Percentiles rank a stretch among this genome's conserved stretches.
Evolutionary conservation across 2,888 invertebrate species (phyloP).

Genomic region (Glyphotaelius pellucidus): DNA sequence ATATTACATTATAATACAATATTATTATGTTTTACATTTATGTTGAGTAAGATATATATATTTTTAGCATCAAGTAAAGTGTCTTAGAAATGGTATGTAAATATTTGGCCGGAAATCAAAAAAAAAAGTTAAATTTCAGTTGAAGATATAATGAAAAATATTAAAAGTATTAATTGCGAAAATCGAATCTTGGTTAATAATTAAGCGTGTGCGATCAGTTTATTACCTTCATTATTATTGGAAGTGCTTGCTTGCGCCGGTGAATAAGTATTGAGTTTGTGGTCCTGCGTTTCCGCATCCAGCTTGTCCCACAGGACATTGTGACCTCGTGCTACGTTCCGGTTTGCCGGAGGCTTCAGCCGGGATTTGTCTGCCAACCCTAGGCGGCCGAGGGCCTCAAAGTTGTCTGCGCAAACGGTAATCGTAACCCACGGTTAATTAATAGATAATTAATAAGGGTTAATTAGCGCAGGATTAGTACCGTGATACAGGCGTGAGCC

Average conservation of each 20-base stretch:
- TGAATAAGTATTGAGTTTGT: constrained; percentile 57
- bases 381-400: constrained; percentile 62
- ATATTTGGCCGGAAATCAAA: neutral
- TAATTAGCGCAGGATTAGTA: too few species aligned
- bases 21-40: neutral
- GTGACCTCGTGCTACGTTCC: constrained; percentile 31
- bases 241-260: constrained; percentile 45
- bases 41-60: neutral
- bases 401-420: constrained; percentile 59
- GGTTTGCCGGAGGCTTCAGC: constrained; percentile 3
- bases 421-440: constrained; percentile 35
- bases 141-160: neutral
- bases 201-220: neutral
- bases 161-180: neutral
- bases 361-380: constrained; percentile 37
- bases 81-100: neutral
- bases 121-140: neutral
- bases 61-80: neutral
- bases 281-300: constrained; percentile 52
- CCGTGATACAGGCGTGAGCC: too few species aligned
- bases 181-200: neutral
- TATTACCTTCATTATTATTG: constrained; percentile 56
- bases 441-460: too few species aligned
- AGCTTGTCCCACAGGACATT: constrained; percentile 56
- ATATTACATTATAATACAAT: neutral